Conservation (phyloP, 2,113 vertebrate genomes). For the Xenopus laevis region DNA sequence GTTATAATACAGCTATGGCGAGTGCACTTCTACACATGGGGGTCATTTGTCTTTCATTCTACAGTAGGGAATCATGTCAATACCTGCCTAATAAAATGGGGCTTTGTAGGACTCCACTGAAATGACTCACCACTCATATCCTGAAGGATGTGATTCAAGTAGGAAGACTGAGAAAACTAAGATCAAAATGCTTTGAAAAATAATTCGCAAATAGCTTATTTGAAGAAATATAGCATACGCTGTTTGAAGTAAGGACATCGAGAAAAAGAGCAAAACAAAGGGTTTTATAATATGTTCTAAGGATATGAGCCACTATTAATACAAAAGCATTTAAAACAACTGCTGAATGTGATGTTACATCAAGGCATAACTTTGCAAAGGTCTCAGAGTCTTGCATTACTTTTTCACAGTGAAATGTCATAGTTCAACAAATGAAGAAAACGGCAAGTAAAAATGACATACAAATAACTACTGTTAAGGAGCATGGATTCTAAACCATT, state of each 20-base stretch:
- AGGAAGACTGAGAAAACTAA: too few relatives aligned
- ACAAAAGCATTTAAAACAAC: constrained; percentile 14
- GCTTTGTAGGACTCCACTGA: too few relatives aligned
- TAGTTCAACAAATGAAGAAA: constrained; percentile 17
- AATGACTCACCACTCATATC: too few relatives aligned
- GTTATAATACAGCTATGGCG: too few relatives aligned
- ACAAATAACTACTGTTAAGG: not conserved
- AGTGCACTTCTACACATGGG: too few relatives aligned
- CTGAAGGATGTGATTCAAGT: too few relatives aligned
- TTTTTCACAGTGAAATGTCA: constrained; percentile 28
- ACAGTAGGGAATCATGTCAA: too few relatives aligned
- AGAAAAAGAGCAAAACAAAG: constrained; percentile 3
- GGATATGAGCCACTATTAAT: constrained; percentile 12
- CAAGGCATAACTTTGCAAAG: constrained; percentile 33
- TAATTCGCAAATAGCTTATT: too few relatives aligned
- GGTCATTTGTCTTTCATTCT: too few relatives aligned
- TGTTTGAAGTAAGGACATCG: not conserved
- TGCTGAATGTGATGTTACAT: constrained; percentile 7
- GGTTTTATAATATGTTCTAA: constrained; percentile 10
- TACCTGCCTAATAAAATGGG: too few relatives aligned
- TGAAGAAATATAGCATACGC: not conserved
- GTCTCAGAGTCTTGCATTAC: constrained; percentile 9
- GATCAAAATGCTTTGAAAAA: too few relatives aligned
- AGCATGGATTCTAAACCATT: not conserved
- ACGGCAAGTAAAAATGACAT: not conserved